Evolutionary conservation across 1,140 invertebrate species (phyloP), one percentile per base, ranked within the genome.

Genomic region (Diabrotica virgifera): DNA sequence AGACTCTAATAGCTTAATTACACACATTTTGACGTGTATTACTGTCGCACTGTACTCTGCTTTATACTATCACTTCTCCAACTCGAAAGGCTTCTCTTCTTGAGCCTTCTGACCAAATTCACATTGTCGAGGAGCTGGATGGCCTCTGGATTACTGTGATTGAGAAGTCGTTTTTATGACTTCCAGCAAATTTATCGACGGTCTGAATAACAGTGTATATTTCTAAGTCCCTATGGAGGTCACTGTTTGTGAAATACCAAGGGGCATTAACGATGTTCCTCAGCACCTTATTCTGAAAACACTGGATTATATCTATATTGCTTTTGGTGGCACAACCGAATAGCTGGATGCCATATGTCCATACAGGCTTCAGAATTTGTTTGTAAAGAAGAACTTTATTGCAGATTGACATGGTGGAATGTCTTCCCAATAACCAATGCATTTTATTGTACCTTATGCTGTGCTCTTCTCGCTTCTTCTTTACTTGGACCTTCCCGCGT

Each of bases 401-500:
- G 11, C 6, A 54, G 9, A 54, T 14, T 13, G 0, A 54, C 11
- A 46, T 8, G 11, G 40, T 46, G 40, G 40, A 46, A 8, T 46
- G 40, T 0, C 40, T 46, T 46, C 38, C 11, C 40, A 2, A 11
- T 11, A 54, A 14, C 24, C 53, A n/a, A 14, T 54, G 9, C 2
- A 35, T 54, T 13, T n/a, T 54, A 6, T 13, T 54, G 24, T 14
- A 14, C 9, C 24, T 1, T 8, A 54, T 54, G 9, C 1, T n/a
- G 6, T 14, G 53, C n/a, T 54, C 53, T 54, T 54, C 53, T 54
- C 53, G 24, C n/a, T 54, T 54, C 53, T 54, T 54, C n/a, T 54
- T 54, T 13, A 54, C n/a, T 0, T 8, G 2, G n/a, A 0, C 6
- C 11, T 8, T 46, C 40, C 40, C 6, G 40, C 40, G 40, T 46